Conservation (phyloP, 1,140 invertebrate genomes). For the Laupala kohalensis region DNA sequence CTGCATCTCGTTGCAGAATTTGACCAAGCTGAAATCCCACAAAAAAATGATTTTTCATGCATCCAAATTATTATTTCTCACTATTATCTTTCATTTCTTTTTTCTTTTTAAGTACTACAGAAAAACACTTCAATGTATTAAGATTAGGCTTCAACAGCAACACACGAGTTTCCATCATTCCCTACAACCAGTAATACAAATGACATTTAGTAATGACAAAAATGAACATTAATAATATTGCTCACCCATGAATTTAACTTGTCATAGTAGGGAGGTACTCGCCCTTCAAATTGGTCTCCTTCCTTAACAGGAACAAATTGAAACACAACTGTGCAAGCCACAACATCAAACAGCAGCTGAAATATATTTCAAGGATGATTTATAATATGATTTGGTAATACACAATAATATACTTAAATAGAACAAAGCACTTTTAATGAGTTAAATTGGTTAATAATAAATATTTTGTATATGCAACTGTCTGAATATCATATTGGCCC, state of each 20-base stretch:
- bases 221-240: not conserved
- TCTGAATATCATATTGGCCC: too few relatives aligned
- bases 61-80: not conserved
- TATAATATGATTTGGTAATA: not conserved
- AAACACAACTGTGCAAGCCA: constrained; percentile 73
- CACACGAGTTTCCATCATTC: too few relatives aligned
- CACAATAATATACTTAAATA: not conserved
- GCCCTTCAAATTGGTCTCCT: constrained; percentile 31
- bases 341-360: constrained; percentile 62
- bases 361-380: not conserved
- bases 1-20: constrained; percentile 70
- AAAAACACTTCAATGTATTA: too few relatives aligned
- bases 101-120: not conserved
- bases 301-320: constrained; percentile 61
- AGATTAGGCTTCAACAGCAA: too few relatives aligned
- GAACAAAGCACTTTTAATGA: too few relatives aligned
- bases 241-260: constrained; percentile 77
- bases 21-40: constrained; percentile 59
- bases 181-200: too few relatives aligned
- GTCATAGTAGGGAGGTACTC: constrained; percentile 68
- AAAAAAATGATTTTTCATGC: not conserved
- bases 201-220: too few relatives aligned
- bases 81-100: not conserved
- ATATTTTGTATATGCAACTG: too few relatives aligned
- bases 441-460: too few relatives aligned